These are phyloP conservation scores for Nomada ferruginata DNA, from an alignment of 2,888 invertebrate genomes.

Conservation along the genomic window DNA sequence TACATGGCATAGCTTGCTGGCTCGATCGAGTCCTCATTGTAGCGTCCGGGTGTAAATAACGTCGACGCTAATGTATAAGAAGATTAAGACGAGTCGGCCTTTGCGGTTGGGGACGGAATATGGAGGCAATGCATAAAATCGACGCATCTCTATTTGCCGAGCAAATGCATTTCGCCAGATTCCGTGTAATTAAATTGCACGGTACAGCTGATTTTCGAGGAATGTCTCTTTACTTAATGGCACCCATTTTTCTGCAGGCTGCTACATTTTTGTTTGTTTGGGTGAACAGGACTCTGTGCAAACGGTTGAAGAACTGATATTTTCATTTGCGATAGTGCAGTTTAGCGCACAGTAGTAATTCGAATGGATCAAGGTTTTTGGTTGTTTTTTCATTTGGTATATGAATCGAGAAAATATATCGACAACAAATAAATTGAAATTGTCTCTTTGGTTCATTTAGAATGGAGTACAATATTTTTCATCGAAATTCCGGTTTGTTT, in stretches of 20 bases:
- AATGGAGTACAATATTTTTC: not conserved
- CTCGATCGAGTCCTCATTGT: conserved; percentile 13
- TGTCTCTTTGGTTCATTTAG: not conserved
- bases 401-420: not conserved
- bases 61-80: conserved; percentile 1
- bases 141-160: conserved; percentile 30
- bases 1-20: conserved; percentile 36
- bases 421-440: not conserved
- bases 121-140: conserved; percentile 27
- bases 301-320: not conserved
- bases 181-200: conserved; percentile 71
- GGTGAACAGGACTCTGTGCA: not conserved
- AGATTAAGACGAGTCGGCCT: conserved; percentile 14
- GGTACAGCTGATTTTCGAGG: too few relatives aligned
- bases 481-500: not conserved
- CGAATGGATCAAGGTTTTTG: not conserved
- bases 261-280: not conserved
- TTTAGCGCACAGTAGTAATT: not conserved
- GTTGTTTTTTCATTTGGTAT: not conserved
- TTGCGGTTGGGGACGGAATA: not conserved
- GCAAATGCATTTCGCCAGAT: conserved; percentile 65
- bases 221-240: too few relatives aligned
- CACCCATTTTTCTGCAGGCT: too few relatives aligned
- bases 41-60: conserved; percentile 14
- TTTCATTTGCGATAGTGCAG: not conserved